Percentiles rank a stretch among this genome's conserved stretches.
These are phyloP conservation scores for Catostomus latipinnis DNA, from an alignment of 2,797 vertebrate species.

Conservation along the genomic window DNA sequence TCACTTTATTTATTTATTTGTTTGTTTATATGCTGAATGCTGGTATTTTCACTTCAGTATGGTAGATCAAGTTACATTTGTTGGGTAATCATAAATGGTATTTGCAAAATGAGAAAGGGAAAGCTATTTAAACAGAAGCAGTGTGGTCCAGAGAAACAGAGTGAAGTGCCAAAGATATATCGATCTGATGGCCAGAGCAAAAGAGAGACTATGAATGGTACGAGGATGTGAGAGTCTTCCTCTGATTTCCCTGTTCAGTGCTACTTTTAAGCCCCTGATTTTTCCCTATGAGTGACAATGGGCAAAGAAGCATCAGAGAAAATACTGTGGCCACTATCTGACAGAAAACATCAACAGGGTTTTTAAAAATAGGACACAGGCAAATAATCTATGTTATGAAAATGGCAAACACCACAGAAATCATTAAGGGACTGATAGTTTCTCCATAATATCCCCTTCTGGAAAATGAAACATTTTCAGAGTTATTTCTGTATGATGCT, in stretches of 20 bases:
- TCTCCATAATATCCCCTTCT: neutral
- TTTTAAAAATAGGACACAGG: neutral
- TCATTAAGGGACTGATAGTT: neutral
- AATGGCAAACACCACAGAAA: neutral
- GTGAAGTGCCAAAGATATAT: slow-evolving; percentile 75
- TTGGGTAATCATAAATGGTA: slow-evolving; percentile 75
- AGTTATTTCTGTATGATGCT: neutral
- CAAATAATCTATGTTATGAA: neutral
- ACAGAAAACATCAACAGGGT: neutral
- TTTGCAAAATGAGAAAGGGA: slow-evolving; percentile 69
- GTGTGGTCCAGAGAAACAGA: slow-evolving; percentile 64
- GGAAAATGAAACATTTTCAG: neutral
- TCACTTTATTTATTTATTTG: slow-evolving; percentile 13
- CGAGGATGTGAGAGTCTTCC: slow-evolving; percentile 57
- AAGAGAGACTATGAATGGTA: slow-evolving; percentile 58
- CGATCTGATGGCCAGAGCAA: slow-evolving; percentile 69
- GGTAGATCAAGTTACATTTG: slow-evolving; percentile 67
- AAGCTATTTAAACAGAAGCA: slow-evolving; percentile 72
- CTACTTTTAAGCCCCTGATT: slow-evolving; percentile 40
- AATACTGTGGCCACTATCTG: slow-evolving; percentile 3
- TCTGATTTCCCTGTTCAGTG: slow-evolving; percentile 35
- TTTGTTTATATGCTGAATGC: neutral
- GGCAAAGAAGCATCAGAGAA: slow-evolving; percentile 5
- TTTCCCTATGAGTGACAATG: slow-evolving; percentile 34
- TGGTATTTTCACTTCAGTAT: slow-evolving; percentile 63